Base-by-base conservation (phyloP, 2,797 vertebrate species). In the Dipus sagitta region DNA sequence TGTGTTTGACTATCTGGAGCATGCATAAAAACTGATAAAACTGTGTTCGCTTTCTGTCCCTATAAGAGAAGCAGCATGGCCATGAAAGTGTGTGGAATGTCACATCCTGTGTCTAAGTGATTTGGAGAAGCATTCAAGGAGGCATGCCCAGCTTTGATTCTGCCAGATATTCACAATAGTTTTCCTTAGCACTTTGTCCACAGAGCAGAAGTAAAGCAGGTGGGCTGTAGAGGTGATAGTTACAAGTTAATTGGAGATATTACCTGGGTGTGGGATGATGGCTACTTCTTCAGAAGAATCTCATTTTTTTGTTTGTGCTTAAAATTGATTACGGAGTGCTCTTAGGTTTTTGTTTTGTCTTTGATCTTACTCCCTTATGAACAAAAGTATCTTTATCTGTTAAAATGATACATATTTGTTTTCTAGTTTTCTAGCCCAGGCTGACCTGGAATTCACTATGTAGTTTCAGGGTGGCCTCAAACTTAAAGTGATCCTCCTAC, bases 51-150 rank as follows among this genome's bases (percentile, higher is more conserved):
- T 88, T 9, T 28, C 26, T 47, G 23, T 54, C 24, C 8, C 23
- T 17, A 28, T 12, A 20, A 71, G 80, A 42, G n/a, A 64, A 78
- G 64, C 3, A 42, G 6, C 23, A 71, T 4, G 12, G 12, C 34
- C 20, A 2, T 4, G 4, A 23, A 12, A 34, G n/a, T 32, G 10
- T 14, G 52, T 3, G 34, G 11, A 10, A 2, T 14, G 2, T 67
- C 38, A 64, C 20, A 72, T 21, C 28, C 38, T 58, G 30, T 30
- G 4, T 54, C 28, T 67, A 32, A 47, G 14, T 12, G 23, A 32
- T 24, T 54, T 32, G 18, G 26, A 8, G 26, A 30, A 80, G 28
- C 7, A n/a, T 32, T 32, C 79, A 70, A 79, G 74, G 14, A 52
- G 18, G 11, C 21, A 52, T 26, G 26, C 2, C 8, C 64, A 38